Evolutionary conservation across 2,113 vertebrate species (phyloP), one percentile per base, ranked within the genome.

Genomic region (Boulengeromyrus knoepffleri): DNA sequence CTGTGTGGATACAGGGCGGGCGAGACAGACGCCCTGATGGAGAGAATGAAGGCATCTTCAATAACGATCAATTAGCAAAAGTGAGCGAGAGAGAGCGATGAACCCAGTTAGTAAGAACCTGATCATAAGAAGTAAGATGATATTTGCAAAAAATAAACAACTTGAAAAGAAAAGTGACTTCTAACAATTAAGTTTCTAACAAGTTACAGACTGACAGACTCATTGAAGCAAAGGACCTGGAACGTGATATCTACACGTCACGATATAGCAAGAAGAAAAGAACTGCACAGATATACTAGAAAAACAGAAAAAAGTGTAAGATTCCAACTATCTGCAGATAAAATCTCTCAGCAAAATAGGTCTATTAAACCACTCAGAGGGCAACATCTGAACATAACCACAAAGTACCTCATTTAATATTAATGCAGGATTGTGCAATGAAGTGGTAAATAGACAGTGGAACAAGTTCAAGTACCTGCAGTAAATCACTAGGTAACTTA

Each of bases 1-100:
- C 90, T 94, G 94, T 92, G 90, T 74, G 56, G 42, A 94, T 91
- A 95, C 5, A 1, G 77, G 70, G 31, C 1, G 3, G 42, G 56
- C 13, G 13, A 3, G 50, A 52, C 58, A 27, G 45, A 45, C 62
- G 74, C 88, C 88, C 42, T 45, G 77, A 58, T 53, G n/a, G 70
- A 80, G 24, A 36, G 56, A 87, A 90, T 56, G 17, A 83, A 56
- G 27, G 46, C 90, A 90, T 74, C 47, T 88, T 89, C 70, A 46
- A 52, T 24, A 89, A 90, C 56, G 45, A 5, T 86, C 77, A 36
- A 91, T 89, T 89, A 91, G 90, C 83, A 52, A 70, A 83, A 91
- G 70, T 49, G 88, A 56, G 80, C 19, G 2, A 83, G 77, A 90
- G 77, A 56, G 17, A 50, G 74, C 5, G 31, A 39, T 45, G 88